phyloP scores from a whole-genome alignment of 2,888 invertebrate genomes.

The Lycaena phlaeas region DNA sequence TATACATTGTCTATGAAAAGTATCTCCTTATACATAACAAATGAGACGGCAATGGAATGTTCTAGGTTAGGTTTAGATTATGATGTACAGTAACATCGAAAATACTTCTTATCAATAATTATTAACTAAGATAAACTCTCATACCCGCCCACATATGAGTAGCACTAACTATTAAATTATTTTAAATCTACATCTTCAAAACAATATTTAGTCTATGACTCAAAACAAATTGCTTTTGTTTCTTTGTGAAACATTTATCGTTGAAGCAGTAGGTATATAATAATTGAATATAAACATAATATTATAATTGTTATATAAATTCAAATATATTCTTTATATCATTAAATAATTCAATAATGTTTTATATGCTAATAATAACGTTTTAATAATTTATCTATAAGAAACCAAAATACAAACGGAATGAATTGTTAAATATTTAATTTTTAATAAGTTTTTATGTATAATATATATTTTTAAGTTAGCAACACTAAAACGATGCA shows the following conservation, averaged over 20 bases:
- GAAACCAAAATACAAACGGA: slow-evolving; percentile 5
- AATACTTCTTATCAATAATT: slow-evolving; percentile 33
- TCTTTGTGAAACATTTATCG: background rate
- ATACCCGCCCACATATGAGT: slow-evolving; percentile 38
- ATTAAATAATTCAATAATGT: slow-evolving; percentile 9
- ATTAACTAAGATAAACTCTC: slow-evolving; percentile 34
- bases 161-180: slow-evolving; percentile 32
- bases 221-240: background rate
- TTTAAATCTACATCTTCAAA: background rate
- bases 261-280: background rate
- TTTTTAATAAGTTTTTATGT: slow-evolving; percentile 13
- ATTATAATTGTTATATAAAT: background rate
- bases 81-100: slow-evolving; percentile 40
- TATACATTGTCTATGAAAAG: slow-evolving; percentile 12
- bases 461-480: slow-evolving; percentile 23
- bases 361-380: slow-evolving; percentile 9
- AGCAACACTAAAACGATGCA: slow-evolving; percentile 32
- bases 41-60: slow-evolving; percentile 45
- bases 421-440: slow-evolving; percentile 3
- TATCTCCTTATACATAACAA: slow-evolving; percentile 19
- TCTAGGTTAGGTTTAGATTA: slow-evolving; percentile 28
- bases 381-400: slow-evolving; percentile 5
- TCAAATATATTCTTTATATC: slow-evolving; percentile 2
- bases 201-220: slow-evolving; percentile 7
- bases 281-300: background rate